Evolutionary conservation across 2,113 vertebrate species (phyloP), one percentile per base, ranked within the genome.

Genomic region (Scartelaos histophorus): DNA sequence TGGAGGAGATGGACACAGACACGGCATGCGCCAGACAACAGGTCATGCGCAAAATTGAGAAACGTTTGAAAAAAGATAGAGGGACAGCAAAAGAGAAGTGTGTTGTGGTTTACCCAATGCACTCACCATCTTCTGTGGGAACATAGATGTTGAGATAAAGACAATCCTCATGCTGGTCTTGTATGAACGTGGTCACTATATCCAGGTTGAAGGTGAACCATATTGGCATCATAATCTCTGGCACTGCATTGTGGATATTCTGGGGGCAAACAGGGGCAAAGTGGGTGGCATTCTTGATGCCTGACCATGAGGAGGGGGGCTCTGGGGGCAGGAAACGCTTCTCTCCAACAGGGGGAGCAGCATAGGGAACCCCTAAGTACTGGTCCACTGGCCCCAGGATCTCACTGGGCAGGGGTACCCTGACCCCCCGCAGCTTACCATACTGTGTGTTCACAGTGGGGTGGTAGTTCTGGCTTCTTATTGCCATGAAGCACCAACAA

Each of bases 181-280:
- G 98, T 93, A 99, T 97, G 91, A 98, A 98, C 0, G 97, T 97
- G 53, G 98, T 96, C 65, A 99, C 97, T 66, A 98, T 97, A 94
- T 99, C 98, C 95, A 99, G 91, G 92, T 99, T 99, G 92, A 97
- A 98, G 86, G 98, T 98, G 94, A 99, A 99, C 98, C 98, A 99
- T 88, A 99, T 94, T 47, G 98, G 98, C 93, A 99, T 95, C 98
- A 99, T 99, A 88, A 99, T 97, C 90, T 99, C 98, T 4, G 98
- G 97, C 85, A 99, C 97, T 0, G 97, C 96, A 10, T 96, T 98
- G 91, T 98, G 98, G 89, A 99, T 98, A 92, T 98, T 99, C 92
- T 99, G 98, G 15, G 98, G 98, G 92, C 98, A 99, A 85, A 99
- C 97, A 0, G 98, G 97, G 13, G 97, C 96, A 85, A 99, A 98